Conservation (phyloP, 1,140 invertebrate genomes). For the Hyposmocoma kahamanoa region DNA sequence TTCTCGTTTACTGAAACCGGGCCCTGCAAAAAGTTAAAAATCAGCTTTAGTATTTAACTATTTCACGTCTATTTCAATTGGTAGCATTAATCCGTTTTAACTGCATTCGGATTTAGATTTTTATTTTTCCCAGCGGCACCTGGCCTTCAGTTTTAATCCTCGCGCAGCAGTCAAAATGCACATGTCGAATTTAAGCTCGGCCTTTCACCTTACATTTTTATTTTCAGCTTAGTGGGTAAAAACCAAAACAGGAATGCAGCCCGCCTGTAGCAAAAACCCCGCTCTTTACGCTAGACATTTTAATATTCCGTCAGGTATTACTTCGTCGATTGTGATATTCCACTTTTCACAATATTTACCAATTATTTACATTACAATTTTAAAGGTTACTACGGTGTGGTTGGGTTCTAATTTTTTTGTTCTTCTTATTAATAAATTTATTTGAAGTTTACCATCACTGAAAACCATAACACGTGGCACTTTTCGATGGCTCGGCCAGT, state of each 20-base stretch:
- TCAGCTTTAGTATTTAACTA: conserved; percentile 5
- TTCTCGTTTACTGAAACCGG: no score
- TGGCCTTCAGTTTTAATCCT: conserved; percentile 21
- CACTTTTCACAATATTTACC: no score
- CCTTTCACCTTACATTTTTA: conserved; percentile 4
- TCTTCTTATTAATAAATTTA: no score
- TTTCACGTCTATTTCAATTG: conserved; percentile 9
- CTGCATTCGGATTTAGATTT: conserved; percentile 15
- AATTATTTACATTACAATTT: no score
- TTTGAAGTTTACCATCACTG: no score
- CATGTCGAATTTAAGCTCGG: conserved; percentile 20
- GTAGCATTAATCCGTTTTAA: conserved; percentile 2
- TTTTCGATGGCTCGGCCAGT: no score
- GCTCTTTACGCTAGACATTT: neutral
- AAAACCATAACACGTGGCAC: no score
- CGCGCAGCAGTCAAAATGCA: conserved; percentile 28
- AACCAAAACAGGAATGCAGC: conserved; percentile 6
- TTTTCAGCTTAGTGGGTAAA: conserved; percentile 4
- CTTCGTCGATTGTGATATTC: neutral
- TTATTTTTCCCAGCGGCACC: conserved; percentile 19
- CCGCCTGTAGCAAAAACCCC: no score
- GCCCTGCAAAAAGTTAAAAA: conserved; percentile 3
- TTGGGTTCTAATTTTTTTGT: no score
- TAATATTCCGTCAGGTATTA: neutral
- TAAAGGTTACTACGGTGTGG: no score